Conservation (phyloP, 2,113 vertebrate species). For the Heliornis fulica region DNA sequence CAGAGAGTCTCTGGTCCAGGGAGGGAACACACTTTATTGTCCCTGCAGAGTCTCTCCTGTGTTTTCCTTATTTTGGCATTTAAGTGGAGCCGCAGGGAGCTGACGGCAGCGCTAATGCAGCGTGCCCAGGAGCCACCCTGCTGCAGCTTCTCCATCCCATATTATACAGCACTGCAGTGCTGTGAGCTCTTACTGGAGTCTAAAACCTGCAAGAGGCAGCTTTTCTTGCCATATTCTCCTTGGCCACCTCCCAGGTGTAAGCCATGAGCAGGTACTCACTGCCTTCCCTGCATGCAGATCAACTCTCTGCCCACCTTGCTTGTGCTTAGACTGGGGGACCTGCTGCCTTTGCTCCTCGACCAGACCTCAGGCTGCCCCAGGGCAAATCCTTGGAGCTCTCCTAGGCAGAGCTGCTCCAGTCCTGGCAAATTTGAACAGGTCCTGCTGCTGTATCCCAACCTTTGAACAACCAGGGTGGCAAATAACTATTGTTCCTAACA, state of each 20-base stretch:
- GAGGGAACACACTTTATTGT: background rate
- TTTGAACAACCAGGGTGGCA: background rate
- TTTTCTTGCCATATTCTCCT: conserved; percentile 13
- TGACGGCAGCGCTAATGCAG: background rate
- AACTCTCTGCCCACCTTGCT: background rate
- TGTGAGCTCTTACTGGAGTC: conserved; percentile 17
- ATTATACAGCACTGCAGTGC: conserved; percentile 31
- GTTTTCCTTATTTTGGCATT: background rate
- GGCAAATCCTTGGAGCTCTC: background rate
- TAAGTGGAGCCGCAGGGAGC: background rate
- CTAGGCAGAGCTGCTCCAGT: background rate
- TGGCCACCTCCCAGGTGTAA: conserved; percentile 57
- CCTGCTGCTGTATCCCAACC: background rate
- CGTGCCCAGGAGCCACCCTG: conserved; percentile 34
- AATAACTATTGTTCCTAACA: background rate
- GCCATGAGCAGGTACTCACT: background rate
- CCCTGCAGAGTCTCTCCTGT: background rate
- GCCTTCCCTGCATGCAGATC: background rate
- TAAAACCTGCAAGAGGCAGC: background rate
- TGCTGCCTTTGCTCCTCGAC: rapidly evolving
- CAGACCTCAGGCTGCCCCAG: background rate
- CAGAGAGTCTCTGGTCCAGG: background rate
- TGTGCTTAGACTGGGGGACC: background rate
- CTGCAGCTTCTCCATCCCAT: conserved; percentile 30
- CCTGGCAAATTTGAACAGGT: background rate